A percentile compares a stretch with the other conserved stretches of the same genome.
Conservation (phyloP, 2,888 invertebrate species). For the Herminia tarsipennalis region DNA sequence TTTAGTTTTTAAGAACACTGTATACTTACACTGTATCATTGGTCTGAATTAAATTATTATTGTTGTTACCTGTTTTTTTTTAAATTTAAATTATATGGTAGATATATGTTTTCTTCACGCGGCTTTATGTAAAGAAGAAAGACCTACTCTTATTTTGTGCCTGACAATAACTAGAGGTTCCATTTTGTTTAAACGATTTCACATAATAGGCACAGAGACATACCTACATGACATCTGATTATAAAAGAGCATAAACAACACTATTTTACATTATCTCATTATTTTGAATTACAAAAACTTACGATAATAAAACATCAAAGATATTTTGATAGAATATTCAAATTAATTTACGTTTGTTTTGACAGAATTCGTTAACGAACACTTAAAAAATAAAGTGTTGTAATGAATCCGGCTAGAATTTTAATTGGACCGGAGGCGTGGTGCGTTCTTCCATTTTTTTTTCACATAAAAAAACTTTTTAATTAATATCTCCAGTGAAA, state of each 20-base stretch:
- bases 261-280: slow-evolving; percentile 5
- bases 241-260: slow-evolving; percentile 3
- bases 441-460: slow-evolving; percentile 54
- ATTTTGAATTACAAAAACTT: slow-evolving; percentile 10
- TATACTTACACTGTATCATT: no score
- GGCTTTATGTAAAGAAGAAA: no score
- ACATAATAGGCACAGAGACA: no score
- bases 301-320: slow-evolving; percentile 24
- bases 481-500: slow-evolving; percentile 74
- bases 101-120: no score
- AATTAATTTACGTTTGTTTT: slow-evolving; percentile 51
- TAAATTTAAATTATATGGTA: no score
- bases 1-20: no score
- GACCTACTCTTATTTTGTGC: no score
- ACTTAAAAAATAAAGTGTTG: slow-evolving; percentile 71
- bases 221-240: not conserved
- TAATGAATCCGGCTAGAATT: slow-evolving; percentile 77
- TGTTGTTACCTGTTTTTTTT: no score
- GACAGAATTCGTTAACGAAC: slow-evolving; percentile 58
- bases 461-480: slow-evolving; percentile 70
- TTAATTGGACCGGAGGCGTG: slow-evolving; percentile 71
- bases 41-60: no score
- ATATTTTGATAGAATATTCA: slow-evolving; percentile 37
- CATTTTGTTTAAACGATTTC: no score
- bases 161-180: no score